Base-by-base conservation (phyloP, 2,113 vertebrate genomes). In the Hemichromis elongatus region DNA sequence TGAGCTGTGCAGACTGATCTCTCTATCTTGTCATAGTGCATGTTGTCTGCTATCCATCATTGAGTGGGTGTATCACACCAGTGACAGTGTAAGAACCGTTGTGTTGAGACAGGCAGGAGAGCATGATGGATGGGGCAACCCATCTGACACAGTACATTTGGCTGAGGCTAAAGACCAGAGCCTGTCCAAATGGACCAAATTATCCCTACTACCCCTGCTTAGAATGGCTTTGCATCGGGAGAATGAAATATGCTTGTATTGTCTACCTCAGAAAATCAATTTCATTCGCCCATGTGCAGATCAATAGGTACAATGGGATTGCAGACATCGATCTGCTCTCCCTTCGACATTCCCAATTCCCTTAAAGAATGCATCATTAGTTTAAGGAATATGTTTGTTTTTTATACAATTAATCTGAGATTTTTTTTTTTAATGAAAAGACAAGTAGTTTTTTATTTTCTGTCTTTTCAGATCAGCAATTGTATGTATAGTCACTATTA, bases 181-280 rank as follows among this genome's bases (percentile, higher is more conserved):
- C 90, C 90, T 91, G 83, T 89, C 84, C 91, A 91, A 91, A 88
- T 86, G 91, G 92, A 92, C 90, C 92, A 93, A 94, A 94, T 95
- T 92, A 92, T 80, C 91, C 90, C 87, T 42, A 9, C 89, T 54
- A 63, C 53, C 84, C 89, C 70, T 75, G 89, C 77, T 87, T 93
- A 90, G 80, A 89, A 88, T 86, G 88, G 89, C 93, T 95, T 93
- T 92, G 92, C 94, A 86, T 93, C 61, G 83, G 94, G 93, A 93
- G 93, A 95, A 94, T 94, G 94, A 95, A 95, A 96, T 93, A 95
- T 93, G 93, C 92, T 95, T 94, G 92, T 95, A 96, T 96, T 95
- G 95, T 96, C 96, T 96, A 97, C 96, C 96, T 97, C 96, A 96
- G 92, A 96, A 96, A 96, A 96, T 96, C 94, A 80, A 95, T 95